A percentile compares a stretch with the other conserved stretches of the same genome.
These are phyloP conservation scores for Zelleria hepariella DNA, from an alignment of 2,888 invertebrate genomes.

Conservation along the genomic window DNA sequence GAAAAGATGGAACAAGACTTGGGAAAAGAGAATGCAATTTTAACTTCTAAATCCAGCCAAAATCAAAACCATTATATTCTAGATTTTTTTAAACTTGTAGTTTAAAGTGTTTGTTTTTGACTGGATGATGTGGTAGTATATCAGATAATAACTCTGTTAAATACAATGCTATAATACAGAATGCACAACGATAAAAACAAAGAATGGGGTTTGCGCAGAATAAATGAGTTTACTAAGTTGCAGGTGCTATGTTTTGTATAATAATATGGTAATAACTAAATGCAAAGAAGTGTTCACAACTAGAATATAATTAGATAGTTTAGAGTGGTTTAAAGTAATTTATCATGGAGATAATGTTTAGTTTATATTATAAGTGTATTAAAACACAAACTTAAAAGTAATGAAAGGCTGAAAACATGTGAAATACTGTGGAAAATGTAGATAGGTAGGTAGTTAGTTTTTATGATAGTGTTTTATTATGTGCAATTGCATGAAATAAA, in stretches of 20 bases:
- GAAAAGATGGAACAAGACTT: too few relatives aligned
- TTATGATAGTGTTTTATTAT: neutral
- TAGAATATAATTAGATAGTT: too few relatives aligned
- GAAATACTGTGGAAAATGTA: neutral
- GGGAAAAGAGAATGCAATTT: too few relatives aligned
- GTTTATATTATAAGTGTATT: neutral
- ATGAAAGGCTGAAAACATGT: neutral
- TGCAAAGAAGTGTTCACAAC: neutral
- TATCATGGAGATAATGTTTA: neutral
- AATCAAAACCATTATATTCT: too few relatives aligned
- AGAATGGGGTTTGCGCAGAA: constrained; percentile 67
- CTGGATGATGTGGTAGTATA: neutral
- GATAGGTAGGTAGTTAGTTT: neutral
- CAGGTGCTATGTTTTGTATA: neutral
- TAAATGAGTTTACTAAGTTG: constrained; percentile 49
- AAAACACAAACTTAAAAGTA: too few relatives aligned
- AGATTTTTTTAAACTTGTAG: neutral
- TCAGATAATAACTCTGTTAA: neutral
- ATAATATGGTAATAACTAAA: neutral
- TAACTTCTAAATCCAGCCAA: too few relatives aligned
- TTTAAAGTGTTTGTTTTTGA: neutral
- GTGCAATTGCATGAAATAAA: neutral
- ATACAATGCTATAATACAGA: constrained; percentile 16
- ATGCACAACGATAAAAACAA: constrained; percentile 51
- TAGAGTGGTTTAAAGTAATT: neutral